Evolutionary conservation across 1,140 invertebrate genomes (phyloP).

Genomic region (Caligus rogercresseyi): DNA sequence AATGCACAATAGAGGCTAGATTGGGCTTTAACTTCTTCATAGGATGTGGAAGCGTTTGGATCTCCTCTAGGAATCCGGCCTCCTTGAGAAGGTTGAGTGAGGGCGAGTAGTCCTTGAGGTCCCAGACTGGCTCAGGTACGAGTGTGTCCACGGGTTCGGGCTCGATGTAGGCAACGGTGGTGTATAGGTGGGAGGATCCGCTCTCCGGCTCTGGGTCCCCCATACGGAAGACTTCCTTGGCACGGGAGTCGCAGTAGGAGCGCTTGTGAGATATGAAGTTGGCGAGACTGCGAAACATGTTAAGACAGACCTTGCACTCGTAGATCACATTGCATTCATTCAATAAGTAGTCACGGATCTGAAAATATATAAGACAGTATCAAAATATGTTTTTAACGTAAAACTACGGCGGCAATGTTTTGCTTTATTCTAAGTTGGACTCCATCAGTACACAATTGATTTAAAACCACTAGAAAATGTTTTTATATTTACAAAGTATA

Average conservation of each 20-base stretch:
- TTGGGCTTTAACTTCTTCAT: not conserved
- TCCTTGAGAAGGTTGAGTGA: constrained; percentile 11
- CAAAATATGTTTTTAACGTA: constrained; percentile 5
- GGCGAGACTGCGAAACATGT: constrained; percentile 56
- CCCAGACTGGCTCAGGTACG: not conserved
- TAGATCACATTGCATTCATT: constrained; percentile 64
- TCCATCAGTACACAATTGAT: too few relatives aligned
- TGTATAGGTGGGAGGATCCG: not conserved
- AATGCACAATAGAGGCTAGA: not conserved
- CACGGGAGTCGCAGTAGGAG: constrained; percentile 10
- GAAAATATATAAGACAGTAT: constrained; percentile 27
- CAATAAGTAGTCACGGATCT: constrained; percentile 47
- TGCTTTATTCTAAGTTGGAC: too few relatives aligned
- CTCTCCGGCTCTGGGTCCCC: not conserved
- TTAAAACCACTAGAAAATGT: too few relatives aligned
- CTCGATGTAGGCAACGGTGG: not conserved
- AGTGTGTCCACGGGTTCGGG: constrained; percentile 14
- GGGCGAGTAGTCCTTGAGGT: constrained; percentile 3
- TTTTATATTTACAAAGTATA: too few relatives aligned
- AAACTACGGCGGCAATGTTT: not conserved
- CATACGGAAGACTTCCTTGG: not conserved
- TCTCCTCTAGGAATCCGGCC: constrained; percentile 4
- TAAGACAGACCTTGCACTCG: constrained; percentile 65
- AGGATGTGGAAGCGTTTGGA: not conserved
- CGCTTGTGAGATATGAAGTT: constrained; percentile 40